Evolutionary conservation across 2,797 vertebrate species (phyloP).

Genomic region (Rhinogobio ventralis): DNA sequence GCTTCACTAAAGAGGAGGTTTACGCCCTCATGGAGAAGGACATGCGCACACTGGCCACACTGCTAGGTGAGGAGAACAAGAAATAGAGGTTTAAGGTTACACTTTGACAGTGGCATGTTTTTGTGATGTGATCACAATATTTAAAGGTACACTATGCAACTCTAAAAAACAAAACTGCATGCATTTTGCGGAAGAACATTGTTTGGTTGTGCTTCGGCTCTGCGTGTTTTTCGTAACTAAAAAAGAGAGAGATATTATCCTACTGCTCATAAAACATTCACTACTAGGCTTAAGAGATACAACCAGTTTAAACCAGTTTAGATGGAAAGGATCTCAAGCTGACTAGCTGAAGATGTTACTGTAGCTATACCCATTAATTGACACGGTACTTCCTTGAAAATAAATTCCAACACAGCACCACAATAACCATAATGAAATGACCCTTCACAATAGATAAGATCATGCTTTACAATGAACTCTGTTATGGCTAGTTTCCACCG

Average conservation of each 20-base stretch:
- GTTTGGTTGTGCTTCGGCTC: background rate
- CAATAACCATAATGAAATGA: too few relatives aligned
- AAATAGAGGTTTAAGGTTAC: background rate
- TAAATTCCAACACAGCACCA: background rate
- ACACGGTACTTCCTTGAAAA: background rate
- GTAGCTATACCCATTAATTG: background rate
- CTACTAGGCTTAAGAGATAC: background rate
- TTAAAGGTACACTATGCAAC: background rate
- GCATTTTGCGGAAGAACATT: background rate
- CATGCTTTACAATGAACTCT: too few relatives aligned
- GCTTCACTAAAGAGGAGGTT: conserved; percentile 94
- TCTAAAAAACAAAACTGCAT: background rate
- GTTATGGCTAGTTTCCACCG: too few relatives aligned
- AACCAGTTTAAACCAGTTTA: background rate
- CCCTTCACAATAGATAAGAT: too few relatives aligned
- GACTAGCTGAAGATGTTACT: too few relatives aligned
- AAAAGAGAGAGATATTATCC: background rate
- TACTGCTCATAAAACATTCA: background rate
- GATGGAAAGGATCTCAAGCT: background rate
- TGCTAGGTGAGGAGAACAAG: conserved; percentile 82
- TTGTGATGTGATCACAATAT: background rate
- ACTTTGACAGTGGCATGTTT: background rate
- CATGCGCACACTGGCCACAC: conserved; percentile 92
- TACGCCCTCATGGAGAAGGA: conserved; percentile 97
- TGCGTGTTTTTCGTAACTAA: background rate